Evolutionary conservation across 1,140 invertebrate species (phyloP).

Genomic region (Eulimnadia texana): DNA sequence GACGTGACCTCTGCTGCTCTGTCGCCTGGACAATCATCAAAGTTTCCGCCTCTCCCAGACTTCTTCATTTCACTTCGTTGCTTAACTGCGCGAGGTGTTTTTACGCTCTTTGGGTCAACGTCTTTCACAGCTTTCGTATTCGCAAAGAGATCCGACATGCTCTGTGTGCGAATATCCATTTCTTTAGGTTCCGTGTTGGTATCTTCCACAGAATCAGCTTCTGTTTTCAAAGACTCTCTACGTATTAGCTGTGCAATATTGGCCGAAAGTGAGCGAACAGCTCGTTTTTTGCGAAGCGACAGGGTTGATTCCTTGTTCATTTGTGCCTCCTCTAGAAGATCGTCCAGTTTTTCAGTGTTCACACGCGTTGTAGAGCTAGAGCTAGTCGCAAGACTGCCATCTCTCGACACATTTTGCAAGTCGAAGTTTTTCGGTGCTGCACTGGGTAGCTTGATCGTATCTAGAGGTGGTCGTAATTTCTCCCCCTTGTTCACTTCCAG

Average conservation of each 20-base stretch:
- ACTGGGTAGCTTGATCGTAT: conserved; percentile 54
- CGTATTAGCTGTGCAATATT: conserved; percentile 56
- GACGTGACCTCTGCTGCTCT: too few relatives aligned
- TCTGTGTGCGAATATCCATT: too few relatives aligned
- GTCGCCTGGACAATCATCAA: too few relatives aligned
- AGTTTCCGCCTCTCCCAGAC: neutral
- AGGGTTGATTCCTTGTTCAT: conserved; percentile 12
- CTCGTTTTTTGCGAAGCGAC: conserved; percentile 46
- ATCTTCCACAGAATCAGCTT: conserved; percentile 10
- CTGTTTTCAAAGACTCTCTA: conserved; percentile 16
- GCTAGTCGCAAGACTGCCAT: conserved; percentile 34
- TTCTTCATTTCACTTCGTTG: conserved; percentile 14
- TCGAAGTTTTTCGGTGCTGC: conserved; percentile 73
- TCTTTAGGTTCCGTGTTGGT: conserved; percentile 25
- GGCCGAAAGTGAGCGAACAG: conserved; percentile 59
- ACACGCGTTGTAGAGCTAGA: conserved; percentile 9
- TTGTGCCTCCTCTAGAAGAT: conserved; percentile 20
- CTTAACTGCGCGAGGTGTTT: conserved; percentile 18
- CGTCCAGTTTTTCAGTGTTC: conserved; percentile 26
- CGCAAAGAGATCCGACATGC: conserved; percentile 25
- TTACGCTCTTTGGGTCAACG: conserved; percentile 17
- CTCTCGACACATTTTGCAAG: conserved; percentile 65
- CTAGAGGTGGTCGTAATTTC: conserved; percentile 41
- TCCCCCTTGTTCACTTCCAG: too few relatives aligned
- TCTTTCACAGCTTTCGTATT: conserved; percentile 10